Percentiles rank a stretch among this genome's conserved stretches.
Conservation (phyloP, 2,797 vertebrate species). For the Danio albolineatus region DNA sequence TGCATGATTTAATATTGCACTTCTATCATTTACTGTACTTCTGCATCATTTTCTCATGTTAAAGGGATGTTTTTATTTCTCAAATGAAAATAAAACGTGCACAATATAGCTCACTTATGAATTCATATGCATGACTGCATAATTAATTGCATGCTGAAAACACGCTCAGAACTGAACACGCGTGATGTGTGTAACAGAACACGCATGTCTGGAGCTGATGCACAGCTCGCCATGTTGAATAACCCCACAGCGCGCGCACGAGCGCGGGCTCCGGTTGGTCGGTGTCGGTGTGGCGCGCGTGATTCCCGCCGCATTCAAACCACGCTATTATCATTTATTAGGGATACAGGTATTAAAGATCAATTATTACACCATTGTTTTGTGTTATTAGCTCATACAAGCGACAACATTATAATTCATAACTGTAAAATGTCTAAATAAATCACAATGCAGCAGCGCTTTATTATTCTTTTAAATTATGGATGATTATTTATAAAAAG, state of each 20-base stretch:
- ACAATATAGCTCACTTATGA: neutral
- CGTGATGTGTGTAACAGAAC: neutral
- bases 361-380: neutral
- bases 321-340: neutral
- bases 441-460: no score
- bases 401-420: neutral
- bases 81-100: neutral
- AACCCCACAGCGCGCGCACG: neutral
- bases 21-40: neutral
- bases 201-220: conserved; percentile 1
- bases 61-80: neutral
- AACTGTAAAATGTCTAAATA: neutral
- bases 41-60: neutral
- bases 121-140: neutral
- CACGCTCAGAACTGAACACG: neutral
- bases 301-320: neutral
- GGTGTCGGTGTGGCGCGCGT: neutral
- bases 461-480: no score
- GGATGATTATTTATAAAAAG: neutral
- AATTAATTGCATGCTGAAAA: neutral
- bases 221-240: conserved; percentile 38
- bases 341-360: neutral
- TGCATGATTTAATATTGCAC: neutral
- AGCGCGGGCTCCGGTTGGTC: conserved; percentile 31
- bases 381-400: neutral